Base-by-base conservation (phyloP, 2,888 invertebrate species). In the Oscheius myriophilus region DNA sequence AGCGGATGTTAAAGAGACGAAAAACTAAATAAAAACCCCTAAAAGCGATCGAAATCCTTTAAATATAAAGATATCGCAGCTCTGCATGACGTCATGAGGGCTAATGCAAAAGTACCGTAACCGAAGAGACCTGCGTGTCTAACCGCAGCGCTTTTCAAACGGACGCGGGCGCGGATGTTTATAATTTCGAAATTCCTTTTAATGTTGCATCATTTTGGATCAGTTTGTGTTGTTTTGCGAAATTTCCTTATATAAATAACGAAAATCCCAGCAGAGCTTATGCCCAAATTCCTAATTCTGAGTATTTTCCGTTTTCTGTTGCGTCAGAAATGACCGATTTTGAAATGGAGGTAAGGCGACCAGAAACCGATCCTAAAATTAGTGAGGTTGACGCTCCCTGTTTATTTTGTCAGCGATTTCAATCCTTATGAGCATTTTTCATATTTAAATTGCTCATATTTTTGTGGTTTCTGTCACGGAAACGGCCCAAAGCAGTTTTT, bases 161-260 rank as follows among this genome's bases (percentile, higher is more conserved):
- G 33, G 46, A 18, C 39, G 39, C 45, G 41, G 59, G 64, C 71
- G 68, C 71, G 71, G 64, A 67, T 58, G 39, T 39, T 54, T 51
- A 67, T 53, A 12, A 9, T 69, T 69, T 69, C 63, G 63, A 69
- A 67, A 63, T 41, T 43, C 49, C 45, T 57, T 58, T 57, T 58
- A 39, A 23, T n/a, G 23, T 49, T 51, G 33, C 33, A 33, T 33
- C 33, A 33, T 33, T 33, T 33, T 33, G 33, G 9, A 3, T 33
- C 33, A 33, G 33, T 33, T 33, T 62, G 18, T 46, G 21, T n/a
- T 18, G n/a, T 46, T 46, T 46, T 46, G 18, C 6, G 18, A 12
- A 23, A 64, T 39, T 42, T 62, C 52, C 25, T 7, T 62, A 33
- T 33, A 33, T 33, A 33, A 33, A 33, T 33, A 33, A 3, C 33